Base-by-base conservation (phyloP, 1,140 invertebrate genomes). In the Aricia agestis region DNA sequence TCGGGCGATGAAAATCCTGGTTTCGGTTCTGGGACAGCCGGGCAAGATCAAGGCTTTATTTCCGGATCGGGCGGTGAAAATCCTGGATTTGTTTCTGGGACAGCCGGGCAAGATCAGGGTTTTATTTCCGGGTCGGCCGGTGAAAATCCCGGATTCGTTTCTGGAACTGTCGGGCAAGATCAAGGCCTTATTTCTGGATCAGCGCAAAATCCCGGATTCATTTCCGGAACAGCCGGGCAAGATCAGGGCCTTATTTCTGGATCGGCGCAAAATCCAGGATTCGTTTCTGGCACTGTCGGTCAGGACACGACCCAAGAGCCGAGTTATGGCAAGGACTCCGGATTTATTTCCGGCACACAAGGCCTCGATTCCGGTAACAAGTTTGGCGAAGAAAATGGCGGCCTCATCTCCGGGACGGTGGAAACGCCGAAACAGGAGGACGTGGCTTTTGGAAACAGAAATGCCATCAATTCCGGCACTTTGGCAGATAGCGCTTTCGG, bases 381-480 rank as follows among this genome's bases (percentile, higher is more conserved):
- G 18, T 63, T 19, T 25, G 59, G 59, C 11, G 11, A 18, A 11
- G 59, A 18, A 18, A 18, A 25, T 19, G 59, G 59, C 10, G 59
- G 59, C 3, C 18, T 63, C 6, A 19, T 63, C 6, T 63, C 59
- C 19, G 59, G 59, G 5, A 63, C 59, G 6, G 17, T 63, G 19
- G 59, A 2, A 6, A 63, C 17, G 18, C 17, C 59, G 17, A 17
- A 45, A 45, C 36, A 67, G 41, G 42, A 19, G 9, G 6, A 25
- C 13, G n/a, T 17, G 4, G 15, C 31, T 45, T 67, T 67, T 67
- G 42, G 66, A 41, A 42, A 63, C 18, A 63, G 59, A 18, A 63
- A 63, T 13, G 19, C 7, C 4, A 19, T 63, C 10, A 11, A 10
- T 10, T 1, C 18, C 18, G 19, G 59, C 1, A 10, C 17, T 0